phyloP scores from a whole-genome alignment of 2,888 invertebrate species.

The Neoitamus cyanurus region DNA sequence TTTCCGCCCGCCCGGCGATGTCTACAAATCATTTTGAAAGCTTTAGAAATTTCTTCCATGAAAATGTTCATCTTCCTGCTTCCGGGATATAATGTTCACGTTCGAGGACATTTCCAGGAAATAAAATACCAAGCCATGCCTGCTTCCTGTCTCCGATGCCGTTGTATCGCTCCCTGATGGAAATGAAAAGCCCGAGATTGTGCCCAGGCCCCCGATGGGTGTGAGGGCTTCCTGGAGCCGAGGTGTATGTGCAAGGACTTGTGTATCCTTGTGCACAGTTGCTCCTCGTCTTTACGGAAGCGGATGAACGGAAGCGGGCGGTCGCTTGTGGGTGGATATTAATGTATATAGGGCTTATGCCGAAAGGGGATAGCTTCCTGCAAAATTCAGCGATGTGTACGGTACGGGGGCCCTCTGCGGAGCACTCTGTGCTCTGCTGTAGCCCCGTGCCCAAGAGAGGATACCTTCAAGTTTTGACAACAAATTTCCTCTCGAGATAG shows the following conservation, averaged over 20 bases:
- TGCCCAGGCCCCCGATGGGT: slow-evolving; percentile 14
- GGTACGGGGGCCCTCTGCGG: background rate
- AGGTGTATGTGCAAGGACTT: slow-evolving; percentile 18
- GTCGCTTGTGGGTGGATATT: slow-evolving; percentile 47
- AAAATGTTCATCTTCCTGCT: slow-evolving; percentile 67
- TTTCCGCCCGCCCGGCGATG: slow-evolving; percentile 53
- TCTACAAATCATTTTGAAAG: slow-evolving; percentile 58
- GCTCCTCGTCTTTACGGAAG: slow-evolving; percentile 35
- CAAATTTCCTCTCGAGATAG: slow-evolving; percentile 42
- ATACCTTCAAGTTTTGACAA: slow-evolving; percentile 46
- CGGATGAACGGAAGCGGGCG: slow-evolving; percentile 51
- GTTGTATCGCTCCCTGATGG: slow-evolving; percentile 43
- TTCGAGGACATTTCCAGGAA: slow-evolving; percentile 67
- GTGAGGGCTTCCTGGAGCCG: slow-evolving; percentile 27
- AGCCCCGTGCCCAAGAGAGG: slow-evolving; percentile 16
- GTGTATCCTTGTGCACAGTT: background rate
- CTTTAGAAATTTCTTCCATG: slow-evolving; percentile 63
- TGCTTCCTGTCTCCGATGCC: slow-evolving; percentile 57
- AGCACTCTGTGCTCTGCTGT: background rate
- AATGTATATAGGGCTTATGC: slow-evolving; percentile 40
- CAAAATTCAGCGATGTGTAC: slow-evolving; percentile 25
- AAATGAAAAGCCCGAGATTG: slow-evolving; percentile 47
- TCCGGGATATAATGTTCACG: slow-evolving; percentile 67
- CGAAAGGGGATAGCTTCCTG: slow-evolving; percentile 44
- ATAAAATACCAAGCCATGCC: slow-evolving; percentile 66